Conservation (phyloP, 2,888 invertebrate species). For the Cataglyphis albicans region DNA sequence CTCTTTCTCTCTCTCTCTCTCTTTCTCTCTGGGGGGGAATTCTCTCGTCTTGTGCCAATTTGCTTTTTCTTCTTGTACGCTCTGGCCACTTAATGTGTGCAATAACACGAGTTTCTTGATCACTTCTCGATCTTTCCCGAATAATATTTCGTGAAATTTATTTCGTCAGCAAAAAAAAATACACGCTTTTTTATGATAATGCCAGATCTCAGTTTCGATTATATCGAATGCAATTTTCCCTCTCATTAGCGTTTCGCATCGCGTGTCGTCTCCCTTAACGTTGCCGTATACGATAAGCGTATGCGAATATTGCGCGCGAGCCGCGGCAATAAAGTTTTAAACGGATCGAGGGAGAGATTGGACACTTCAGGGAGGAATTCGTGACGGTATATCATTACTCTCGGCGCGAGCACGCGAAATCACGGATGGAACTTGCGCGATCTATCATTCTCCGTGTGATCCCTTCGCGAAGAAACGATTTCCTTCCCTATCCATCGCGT, state of each 20-base stretch:
- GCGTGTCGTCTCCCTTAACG: constrained; percentile 38
- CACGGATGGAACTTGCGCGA: constrained; percentile 67
- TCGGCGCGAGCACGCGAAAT: constrained; percentile 68
- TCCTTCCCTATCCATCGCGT: neutral
- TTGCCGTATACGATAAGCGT: constrained; percentile 40
- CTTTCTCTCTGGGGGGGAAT: neutral
- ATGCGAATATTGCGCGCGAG: constrained; percentile 32
- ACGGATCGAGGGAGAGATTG: constrained; percentile 64
- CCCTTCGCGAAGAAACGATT: neutral
- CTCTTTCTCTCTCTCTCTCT: too few species aligned
- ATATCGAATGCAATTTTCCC: constrained; percentile 8
- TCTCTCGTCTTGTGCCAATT: constrained; percentile 5
- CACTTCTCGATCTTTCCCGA: neutral
- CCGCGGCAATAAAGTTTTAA: constrained; percentile 68
- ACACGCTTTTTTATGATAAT: neutral
- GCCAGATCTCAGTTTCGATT: neutral
- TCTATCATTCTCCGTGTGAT: constrained; percentile 59
- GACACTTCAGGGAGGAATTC: constrained; percentile 67
- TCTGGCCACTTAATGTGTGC: neutral
- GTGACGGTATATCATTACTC: constrained; percentile 72
- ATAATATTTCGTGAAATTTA: neutral
- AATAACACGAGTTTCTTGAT: neutral
- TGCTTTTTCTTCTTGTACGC: neutral
- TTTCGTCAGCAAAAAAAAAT: neutral
- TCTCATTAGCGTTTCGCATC: constrained; percentile 41